Evolutionary conservation across 2,797 vertebrate genomes (phyloP), one percentile per base, ranked within the genome.

Genomic region (Tapirus indicus): DNA sequence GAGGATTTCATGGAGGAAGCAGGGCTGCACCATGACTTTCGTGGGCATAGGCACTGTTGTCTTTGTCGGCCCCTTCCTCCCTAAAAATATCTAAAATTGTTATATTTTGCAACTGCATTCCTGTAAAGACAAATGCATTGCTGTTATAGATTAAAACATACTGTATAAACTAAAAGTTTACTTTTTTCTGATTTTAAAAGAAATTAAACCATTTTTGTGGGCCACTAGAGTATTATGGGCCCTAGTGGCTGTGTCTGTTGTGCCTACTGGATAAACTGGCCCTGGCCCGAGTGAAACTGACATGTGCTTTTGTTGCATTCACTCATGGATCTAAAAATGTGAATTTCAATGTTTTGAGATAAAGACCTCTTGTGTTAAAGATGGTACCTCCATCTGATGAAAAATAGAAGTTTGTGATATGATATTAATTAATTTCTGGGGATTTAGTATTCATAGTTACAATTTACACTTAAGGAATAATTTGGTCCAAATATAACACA

Each of bases 161-260:
- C 69, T 79, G 52, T 62, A 18, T 20, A 78, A 72, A 9, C 35
- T 79, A 20, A 47, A 74, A n/a, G 2, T 82, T 64, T 52, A 3
- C 8, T 25, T 68, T 96, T 56, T 56, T n/a, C 32, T 90, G 11
- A 54, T 71, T 68, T 75, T 78, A 44, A 72, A 87, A 87, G 35
- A 84, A 77, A 54, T 69, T 41, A 77, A 88, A 75, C 29, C 5
- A 71, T 64, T 79, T 83, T 60, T 7, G 1, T 41, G 49, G 16
- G 35, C 7, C n/a, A 47, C 38, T 25, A 0, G 44, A 49, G n/a
- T 47, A 20, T 23, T 16, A 2, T 27, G 13, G 35, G 5, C 11
- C 29, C 38, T 56, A 5, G 27, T 58, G 27, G n/a, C 13, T 38
- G 2, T 54, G 9, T 29, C 38, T 52, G 0, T 44, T 38, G 18